These are phyloP conservation scores for Plectus sambesii DNA, from an alignment of 1,140 invertebrate genomes.

Conservation along the genomic window DNA sequence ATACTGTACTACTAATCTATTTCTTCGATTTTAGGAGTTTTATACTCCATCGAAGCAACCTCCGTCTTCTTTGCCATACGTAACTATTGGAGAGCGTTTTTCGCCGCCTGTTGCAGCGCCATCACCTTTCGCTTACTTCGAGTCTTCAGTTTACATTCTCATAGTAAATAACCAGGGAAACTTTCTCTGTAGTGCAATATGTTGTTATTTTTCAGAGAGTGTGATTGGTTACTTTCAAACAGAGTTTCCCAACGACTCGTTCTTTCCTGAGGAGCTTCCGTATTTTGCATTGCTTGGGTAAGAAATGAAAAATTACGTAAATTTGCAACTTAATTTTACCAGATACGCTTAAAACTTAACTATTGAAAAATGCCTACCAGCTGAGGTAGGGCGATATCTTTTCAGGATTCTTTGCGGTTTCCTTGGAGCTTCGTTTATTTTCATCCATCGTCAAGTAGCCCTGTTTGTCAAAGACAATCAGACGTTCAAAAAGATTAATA, in stretches of 20 bases:
- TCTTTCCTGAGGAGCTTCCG: constrained; percentile 86
- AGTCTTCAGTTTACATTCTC: constrained; percentile 28
- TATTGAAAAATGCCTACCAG: no score
- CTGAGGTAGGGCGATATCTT: no score
- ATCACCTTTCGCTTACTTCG: constrained; percentile 76
- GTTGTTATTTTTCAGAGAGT: constrained; percentile 57
- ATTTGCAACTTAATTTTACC: neutral
- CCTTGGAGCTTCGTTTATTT: constrained; percentile 36
- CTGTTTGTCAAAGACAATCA: constrained; percentile 39
- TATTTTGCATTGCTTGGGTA: constrained; percentile 84
- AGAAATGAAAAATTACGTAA: constrained; percentile 34
- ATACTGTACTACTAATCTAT: no score
- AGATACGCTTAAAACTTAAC: no score
- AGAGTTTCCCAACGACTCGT: constrained; percentile 81
- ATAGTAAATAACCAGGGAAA: constrained; percentile 23
- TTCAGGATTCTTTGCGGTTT: constrained; percentile 34
- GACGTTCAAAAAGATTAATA: constrained; percentile 36
- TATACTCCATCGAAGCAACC: constrained; percentile 95
- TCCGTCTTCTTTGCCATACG: constrained; percentile 91
- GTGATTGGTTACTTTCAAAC: constrained; percentile 86
- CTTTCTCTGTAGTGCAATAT: constrained; percentile 10
- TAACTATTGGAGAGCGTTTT: constrained; percentile 96
- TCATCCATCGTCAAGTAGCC: constrained; percentile 34
- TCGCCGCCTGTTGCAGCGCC: constrained; percentile 85
- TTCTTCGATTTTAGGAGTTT: constrained; percentile 63